Conservation (phyloP, 2,888 invertebrate species). For the Drosophila yooni region DNA sequence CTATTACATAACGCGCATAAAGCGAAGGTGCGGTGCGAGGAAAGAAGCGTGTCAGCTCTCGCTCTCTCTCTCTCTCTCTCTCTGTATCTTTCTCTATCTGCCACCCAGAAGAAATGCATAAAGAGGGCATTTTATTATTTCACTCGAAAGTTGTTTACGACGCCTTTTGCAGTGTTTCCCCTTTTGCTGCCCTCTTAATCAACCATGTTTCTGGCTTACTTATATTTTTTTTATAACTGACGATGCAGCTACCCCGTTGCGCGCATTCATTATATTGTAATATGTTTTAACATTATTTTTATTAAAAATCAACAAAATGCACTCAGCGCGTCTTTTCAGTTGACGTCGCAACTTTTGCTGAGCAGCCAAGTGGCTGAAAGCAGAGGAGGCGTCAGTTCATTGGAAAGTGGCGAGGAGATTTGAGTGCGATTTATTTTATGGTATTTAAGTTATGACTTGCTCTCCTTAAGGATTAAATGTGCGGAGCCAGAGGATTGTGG, state of each 20-base stretch:
- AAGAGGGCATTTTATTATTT: slow-evolving; percentile 79
- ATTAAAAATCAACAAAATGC: slow-evolving; percentile 76
- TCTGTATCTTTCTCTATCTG: slow-evolving; percentile 1
- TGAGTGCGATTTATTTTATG: slow-evolving; percentile 50
- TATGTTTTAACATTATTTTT: slow-evolving; percentile 76
- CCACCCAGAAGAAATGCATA: slow-evolving; percentile 59
- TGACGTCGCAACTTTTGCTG: slow-evolving; percentile 60
- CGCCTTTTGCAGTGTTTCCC: slow-evolving; percentile 43
- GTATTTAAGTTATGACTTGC: slow-evolving; percentile 53
- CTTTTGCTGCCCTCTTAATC: not conserved
- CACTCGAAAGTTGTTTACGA: slow-evolving; percentile 79
- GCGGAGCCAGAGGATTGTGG: slow-evolving; percentile 3
- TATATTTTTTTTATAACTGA: slow-evolving; percentile 43
- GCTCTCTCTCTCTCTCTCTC: not conserved
- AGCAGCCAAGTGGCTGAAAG: slow-evolving; percentile 20
- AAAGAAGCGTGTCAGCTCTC: slow-evolving; percentile 11
- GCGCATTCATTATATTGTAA: slow-evolving; percentile 73
- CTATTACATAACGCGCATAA: slow-evolving; percentile 76
- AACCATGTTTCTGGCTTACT: not conserved
- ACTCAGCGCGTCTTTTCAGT: slow-evolving; percentile 63
- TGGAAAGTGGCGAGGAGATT: slow-evolving; percentile 35
- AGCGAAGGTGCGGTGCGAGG: slow-evolving; percentile 30
- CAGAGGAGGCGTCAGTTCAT: not conserved
- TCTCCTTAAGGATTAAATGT: slow-evolving; percentile 32
- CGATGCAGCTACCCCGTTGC: slow-evolving; percentile 32